Percentiles rank a stretch among this genome's conserved stretches.
Evolutionary conservation across 1,140 invertebrate genomes (phyloP).

Genomic region (Sarcophaga peregrina): DNA sequence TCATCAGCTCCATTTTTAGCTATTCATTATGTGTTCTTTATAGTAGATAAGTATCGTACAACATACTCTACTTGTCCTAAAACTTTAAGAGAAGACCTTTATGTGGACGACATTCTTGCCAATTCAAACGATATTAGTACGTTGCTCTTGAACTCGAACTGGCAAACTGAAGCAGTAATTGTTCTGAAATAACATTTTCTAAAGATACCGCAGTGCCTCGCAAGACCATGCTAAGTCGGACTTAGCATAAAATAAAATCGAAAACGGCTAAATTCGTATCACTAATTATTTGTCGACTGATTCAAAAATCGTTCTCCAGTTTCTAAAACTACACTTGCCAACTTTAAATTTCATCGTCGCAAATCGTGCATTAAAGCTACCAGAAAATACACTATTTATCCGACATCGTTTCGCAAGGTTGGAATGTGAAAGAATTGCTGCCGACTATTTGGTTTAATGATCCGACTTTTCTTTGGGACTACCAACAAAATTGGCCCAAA

Average conservation of each 20-base stretch:
- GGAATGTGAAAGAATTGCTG: neutral
- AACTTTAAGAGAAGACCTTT: neutral
- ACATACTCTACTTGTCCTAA: too few species aligned
- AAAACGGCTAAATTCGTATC: conserved; percentile 12
- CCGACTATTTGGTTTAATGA: conserved; percentile 35
- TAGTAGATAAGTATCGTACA: neutral
- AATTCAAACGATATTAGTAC: neutral
- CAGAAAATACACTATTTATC: neutral
- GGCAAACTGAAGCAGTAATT: conserved; percentile 20
- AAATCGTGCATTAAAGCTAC: conserved; percentile 33
- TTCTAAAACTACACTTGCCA: conserved; percentile 38
- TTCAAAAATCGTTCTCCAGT: conserved; percentile 41
- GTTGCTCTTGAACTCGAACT: neutral
- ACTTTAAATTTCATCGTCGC: conserved; percentile 40
- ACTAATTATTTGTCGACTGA: conserved; percentile 38
- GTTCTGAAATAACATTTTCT: neutral
- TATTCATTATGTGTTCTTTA: neutral
- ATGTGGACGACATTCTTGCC: conserved; percentile 9
- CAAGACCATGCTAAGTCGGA: neutral
- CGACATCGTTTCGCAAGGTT: conserved; percentile 30
- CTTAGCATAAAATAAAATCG: neutral
- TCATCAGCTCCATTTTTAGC: conserved; percentile 30
- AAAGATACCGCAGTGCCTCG: neutral
- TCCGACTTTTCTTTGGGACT: neutral
- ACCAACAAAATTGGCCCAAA: neutral